phyloP scores from a whole-genome alignment of 2,113 vertebrate genomes.

The Acanthisitta chloris region DNA sequence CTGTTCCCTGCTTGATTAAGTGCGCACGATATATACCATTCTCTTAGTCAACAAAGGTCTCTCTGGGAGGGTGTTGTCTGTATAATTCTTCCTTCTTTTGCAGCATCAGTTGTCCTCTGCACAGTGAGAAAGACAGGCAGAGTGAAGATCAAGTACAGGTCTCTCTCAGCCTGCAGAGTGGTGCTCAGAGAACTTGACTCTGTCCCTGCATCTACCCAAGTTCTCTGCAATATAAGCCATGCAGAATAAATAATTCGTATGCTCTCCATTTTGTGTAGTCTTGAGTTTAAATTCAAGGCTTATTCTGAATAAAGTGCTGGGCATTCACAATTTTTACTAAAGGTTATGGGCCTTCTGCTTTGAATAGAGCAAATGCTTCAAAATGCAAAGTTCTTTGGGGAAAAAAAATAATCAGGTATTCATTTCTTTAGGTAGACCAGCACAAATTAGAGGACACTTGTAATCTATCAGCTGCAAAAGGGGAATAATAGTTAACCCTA shows the following conservation, averaged over 20 bases:
- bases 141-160: fast-evolving
- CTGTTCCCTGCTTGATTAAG: neutral
- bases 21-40: neutral
- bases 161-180: neutral
- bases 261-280: neutral
- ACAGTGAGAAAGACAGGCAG: neutral
- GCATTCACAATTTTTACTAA: neutral
- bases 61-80: neutral
- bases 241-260: neutral
- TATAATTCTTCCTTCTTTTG: neutral
- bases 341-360: neutral
- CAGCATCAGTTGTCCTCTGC: neutral
- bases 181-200: fast-evolving
- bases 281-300: neutral
- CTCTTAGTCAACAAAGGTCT: neutral
- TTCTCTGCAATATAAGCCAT: neutral
- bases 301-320: neutral
- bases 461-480: neutral
- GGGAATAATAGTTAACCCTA: neutral
- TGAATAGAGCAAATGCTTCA: neutral
- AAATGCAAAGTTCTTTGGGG: neutral
- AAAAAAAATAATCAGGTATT: neutral
- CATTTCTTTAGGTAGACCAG: neutral
- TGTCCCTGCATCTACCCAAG: neutral
- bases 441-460: neutral